These are phyloP conservation scores for Dallia pectoralis DNA, from an alignment of 2,797 vertebrate genomes.

Conservation along the genomic window DNA sequence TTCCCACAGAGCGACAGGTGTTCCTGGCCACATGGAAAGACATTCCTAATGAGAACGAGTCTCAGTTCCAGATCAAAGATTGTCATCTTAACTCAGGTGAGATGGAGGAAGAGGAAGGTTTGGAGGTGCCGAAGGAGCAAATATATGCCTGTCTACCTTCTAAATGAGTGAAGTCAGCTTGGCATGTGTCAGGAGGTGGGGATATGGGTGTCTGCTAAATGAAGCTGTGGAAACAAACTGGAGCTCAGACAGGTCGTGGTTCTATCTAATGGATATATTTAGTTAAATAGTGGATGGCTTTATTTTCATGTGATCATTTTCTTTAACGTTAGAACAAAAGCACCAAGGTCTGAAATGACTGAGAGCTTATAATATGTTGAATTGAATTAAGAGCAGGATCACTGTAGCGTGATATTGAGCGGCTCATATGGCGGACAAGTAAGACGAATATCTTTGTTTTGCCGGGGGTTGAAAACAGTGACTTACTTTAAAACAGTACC, in stretches of 20 bases:
- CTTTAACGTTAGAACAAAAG: slow-evolving; percentile 43
- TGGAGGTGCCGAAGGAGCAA: slow-evolving; percentile 3
- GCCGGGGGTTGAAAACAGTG: slow-evolving; percentile 18
- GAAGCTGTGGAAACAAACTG: neutral
- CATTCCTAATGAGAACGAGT: slow-evolving; percentile 93
- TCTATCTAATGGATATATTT: slow-evolving; percentile 31
- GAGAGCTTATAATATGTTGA: slow-evolving; percentile 53
- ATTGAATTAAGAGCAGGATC: slow-evolving; percentile 52
- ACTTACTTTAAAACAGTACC: slow-evolving; percentile 15
- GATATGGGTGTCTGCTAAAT: no score
- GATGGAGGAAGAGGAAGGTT: neutral
- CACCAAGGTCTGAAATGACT: slow-evolving; percentile 48
- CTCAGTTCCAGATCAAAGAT: slow-evolving; percentile 96
- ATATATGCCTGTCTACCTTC: neutral
- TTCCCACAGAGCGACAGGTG: slow-evolving; percentile 86
- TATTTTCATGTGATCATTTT: slow-evolving; percentile 52
- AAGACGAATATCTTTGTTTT: slow-evolving; percentile 36
- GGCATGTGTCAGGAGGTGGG: neutral
- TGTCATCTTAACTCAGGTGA: slow-evolving; percentile 89
- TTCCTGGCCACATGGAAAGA: slow-evolving; percentile 99
- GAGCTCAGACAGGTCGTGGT: slow-evolving; percentile 20
- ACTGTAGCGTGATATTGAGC: slow-evolving; percentile 32
- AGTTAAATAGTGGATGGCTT: slow-evolving; percentile 25
- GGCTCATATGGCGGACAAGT: slow-evolving; percentile 35
- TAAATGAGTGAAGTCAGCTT: neutral